These are phyloP conservation scores for Bradypodion pumilum DNA, from an alignment of 2,797 vertebrate species.

Conservation along the genomic window DNA sequence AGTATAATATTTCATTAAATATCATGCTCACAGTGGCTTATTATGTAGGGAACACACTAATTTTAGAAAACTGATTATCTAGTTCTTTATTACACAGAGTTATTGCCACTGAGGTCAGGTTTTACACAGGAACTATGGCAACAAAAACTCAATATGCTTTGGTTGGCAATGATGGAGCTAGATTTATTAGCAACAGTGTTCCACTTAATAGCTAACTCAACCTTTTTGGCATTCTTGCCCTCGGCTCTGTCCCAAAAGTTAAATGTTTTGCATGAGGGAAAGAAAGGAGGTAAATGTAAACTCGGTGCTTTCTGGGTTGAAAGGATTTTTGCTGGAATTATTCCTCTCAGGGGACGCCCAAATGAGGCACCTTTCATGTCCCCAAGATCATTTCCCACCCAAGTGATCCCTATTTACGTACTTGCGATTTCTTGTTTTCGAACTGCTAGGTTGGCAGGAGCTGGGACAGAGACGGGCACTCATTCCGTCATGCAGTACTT, in stretches of 20 bases:
- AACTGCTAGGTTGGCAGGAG: too few species aligned
- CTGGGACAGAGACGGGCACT: too few species aligned
- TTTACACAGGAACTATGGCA: constrained; percentile 80
- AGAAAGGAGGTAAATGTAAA: not conserved
- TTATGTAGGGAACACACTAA: constrained; percentile 77
- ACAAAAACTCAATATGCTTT: constrained; percentile 74
- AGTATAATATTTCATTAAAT: constrained; percentile 77
- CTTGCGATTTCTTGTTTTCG: too few species aligned
- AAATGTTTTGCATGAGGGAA: constrained; percentile 8
- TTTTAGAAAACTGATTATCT: constrained; percentile 83
- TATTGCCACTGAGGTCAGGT: constrained; percentile 80
- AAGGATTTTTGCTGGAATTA: too few species aligned
- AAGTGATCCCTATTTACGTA: too few species aligned
- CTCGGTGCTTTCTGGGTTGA: too few species aligned
- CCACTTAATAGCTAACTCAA: constrained; percentile 58
- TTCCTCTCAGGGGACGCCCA: too few species aligned
- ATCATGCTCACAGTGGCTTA: constrained; percentile 74
- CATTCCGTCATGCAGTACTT: too few species aligned
- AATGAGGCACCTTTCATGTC: too few species aligned
- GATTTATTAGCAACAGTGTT: constrained; percentile 64
- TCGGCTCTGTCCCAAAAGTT: constrained; percentile 57
- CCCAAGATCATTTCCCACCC: too few species aligned
- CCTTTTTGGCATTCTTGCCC: constrained; percentile 43
- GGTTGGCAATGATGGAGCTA: constrained; percentile 59
- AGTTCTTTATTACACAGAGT: constrained; percentile 74